Percentiles rank a stretch among this genome's conserved stretches.
Evolutionary conservation across 64 coral and sea anemone species (phyloP).

Genomic region (Dendronephthya gigantea): DNA sequence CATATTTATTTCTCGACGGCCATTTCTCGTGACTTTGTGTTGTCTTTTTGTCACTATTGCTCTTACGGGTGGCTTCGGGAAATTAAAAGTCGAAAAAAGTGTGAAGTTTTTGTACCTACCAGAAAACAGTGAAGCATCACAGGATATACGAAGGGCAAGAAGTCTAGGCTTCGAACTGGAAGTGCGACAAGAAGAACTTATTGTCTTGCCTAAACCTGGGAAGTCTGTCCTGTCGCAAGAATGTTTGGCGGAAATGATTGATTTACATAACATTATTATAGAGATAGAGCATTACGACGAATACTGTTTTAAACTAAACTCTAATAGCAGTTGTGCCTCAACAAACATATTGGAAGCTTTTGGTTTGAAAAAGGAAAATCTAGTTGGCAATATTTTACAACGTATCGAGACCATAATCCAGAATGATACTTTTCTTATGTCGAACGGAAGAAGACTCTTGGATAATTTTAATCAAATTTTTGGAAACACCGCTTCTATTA

Average conservation of each 20-base stretch:
- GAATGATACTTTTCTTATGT: neutral
- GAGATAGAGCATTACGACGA: neutral
- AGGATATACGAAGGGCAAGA: neutral
- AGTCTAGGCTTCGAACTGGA: neutral
- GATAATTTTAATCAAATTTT: neutral
- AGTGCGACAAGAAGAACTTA: neutral
- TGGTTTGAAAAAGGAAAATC: neutral
- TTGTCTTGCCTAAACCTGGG: neutral
- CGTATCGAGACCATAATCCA: neutral
- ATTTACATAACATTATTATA: neutral
- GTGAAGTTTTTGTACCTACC: neutral
- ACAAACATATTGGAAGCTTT: neutral
- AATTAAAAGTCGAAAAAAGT: neutral
- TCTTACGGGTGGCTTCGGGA: neutral
- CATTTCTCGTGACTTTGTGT: neutral
- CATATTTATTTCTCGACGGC: neutral
- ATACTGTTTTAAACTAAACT: neutral
- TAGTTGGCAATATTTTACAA: neutral
- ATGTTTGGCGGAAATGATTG: neutral
- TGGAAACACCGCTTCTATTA: neutral
- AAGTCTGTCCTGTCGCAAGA: neutral
- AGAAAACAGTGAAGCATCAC: neutral
- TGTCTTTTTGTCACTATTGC: neutral
- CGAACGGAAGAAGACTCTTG: neutral
- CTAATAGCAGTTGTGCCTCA: neutral